Evolutionary conservation across 2,113 vertebrate species (phyloP).

Genomic region (Lagopus leucura): DNA sequence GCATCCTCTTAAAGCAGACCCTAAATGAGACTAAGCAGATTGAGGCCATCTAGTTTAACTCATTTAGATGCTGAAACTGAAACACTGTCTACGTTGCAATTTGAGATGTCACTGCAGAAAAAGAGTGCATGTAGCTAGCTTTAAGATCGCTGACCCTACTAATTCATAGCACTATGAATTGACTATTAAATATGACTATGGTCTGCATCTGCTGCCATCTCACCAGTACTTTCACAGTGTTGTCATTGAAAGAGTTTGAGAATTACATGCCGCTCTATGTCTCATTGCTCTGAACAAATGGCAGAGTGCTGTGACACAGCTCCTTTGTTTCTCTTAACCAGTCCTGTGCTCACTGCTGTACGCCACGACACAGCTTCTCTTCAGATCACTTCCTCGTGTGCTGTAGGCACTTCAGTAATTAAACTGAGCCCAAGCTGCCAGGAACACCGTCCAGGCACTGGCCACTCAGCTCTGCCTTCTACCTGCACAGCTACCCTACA

Average conservation of each 20-base stretch:
- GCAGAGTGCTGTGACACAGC: background rate
- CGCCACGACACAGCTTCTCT: background rate
- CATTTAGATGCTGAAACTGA: background rate
- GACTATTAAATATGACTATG: background rate
- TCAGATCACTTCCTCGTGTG: background rate
- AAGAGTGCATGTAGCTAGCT: background rate
- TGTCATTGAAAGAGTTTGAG: background rate
- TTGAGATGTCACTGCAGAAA: background rate
- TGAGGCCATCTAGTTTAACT: background rate
- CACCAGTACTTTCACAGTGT: accelerated
- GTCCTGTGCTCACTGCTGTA: background rate
- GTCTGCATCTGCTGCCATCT: background rate
- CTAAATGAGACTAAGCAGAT: background rate
- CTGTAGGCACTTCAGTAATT: background rate
- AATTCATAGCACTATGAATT: background rate
- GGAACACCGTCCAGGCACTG: background rate
- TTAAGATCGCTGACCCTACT: background rate
- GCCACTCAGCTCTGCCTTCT: background rate
- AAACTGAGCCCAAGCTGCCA: background rate
- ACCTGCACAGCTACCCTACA: background rate
- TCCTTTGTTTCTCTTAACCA: accelerated
- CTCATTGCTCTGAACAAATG: background rate
- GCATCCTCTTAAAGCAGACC: background rate
- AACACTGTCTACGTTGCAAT: background rate
- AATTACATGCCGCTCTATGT: background rate